Base-by-base conservation (phyloP, 1,140 invertebrate species). In the Sitobion miscanthi region DNA sequence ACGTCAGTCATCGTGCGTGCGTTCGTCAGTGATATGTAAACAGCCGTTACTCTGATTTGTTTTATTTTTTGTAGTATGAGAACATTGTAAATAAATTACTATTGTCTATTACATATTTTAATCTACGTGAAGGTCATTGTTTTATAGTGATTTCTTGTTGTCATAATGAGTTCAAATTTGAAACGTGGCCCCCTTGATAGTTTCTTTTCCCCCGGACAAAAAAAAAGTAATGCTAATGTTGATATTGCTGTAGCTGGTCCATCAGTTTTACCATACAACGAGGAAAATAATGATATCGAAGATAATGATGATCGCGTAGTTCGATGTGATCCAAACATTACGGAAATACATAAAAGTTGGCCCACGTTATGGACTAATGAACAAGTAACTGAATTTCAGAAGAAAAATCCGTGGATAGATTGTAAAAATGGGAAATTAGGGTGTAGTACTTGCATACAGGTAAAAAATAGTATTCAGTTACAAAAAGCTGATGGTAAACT, bases 401-500 rank as follows among this genome's bases (percentile, higher is more conserved):
- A 47, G 14, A 87, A 87, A 86, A 47, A 87, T n/a, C 85, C 85
- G 45, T 47, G 85, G 85, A 30, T 87, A n/a, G 30, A 20, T 86
- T 87, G 45, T 25, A 47, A 86, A 30, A 9, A 86, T 86, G 38
- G 85, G 85, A 86, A 86, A 86, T 42, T 86, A 47, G 83, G 85
- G 11, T 87, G 45, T 47, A 49, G 85, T 87, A 87, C n/a, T 47
- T 47, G 85, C 30, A 20, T 49, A 30, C 11, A 47, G 45, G 85
- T n/a, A n/a, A 87, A 87, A 87, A 42, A 42, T 42, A 42, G 38
- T 42, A 42, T 42, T 42, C 20, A 86, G 21, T 86, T 86, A 45
- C 83, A 86, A 47, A 89, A 89, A 88, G n/a, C 23, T 89, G 87
- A 89, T 89, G 30, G 52, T 20, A 89, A 89, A 89, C 30, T 89